A percentile compares a stretch with the other conserved stretches of the same genome.
Conservation (phyloP, 2,113 vertebrate species). For the Rousettus leschenaultii region DNA sequence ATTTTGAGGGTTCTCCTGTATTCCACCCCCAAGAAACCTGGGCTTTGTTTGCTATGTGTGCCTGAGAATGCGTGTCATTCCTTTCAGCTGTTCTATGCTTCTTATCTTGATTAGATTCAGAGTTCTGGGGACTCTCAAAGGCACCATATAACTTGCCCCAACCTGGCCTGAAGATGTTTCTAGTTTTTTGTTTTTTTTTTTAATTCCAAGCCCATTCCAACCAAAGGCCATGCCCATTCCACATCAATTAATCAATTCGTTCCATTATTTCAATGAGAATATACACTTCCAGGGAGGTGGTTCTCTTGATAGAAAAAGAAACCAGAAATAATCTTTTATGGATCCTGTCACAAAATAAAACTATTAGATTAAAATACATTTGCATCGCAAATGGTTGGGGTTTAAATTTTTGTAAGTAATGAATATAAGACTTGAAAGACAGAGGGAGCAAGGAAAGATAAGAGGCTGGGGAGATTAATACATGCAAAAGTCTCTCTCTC, state of each 20-base stretch:
- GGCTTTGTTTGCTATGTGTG: conserved; percentile 67
- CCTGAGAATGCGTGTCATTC: conserved; percentile 72
- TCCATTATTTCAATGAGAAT: conserved; percentile 52
- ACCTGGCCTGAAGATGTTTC: conserved; percentile 46
- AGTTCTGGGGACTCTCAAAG: conserved; percentile 56
- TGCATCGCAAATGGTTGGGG: not conserved
- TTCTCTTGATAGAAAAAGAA: conserved; percentile 34
- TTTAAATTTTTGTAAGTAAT: conserved; percentile 17
- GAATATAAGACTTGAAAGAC: not conserved
- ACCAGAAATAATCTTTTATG: conserved; percentile 39
- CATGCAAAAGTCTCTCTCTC: not conserved
- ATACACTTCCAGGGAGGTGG: not conserved
- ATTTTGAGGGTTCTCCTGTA: not conserved
- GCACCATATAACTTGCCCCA: conserved; percentile 48
- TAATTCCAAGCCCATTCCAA: conserved; percentile 43
- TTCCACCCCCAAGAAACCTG: conserved; percentile 47
- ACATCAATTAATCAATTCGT: conserved; percentile 51
- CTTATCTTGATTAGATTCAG: conserved; percentile 76
- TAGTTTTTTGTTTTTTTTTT: not conserved
- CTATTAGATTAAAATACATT: not conserved
- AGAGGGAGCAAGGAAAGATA: not conserved
- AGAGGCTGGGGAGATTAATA: not conserved
- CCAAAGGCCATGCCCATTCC: not conserved
- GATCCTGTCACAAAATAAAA: not conserved
- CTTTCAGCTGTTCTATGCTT: conserved; percentile 75